Evolutionary conservation across 2,888 invertebrate genomes (phyloP).

Genomic region (Platerodrilus igneus): DNA sequence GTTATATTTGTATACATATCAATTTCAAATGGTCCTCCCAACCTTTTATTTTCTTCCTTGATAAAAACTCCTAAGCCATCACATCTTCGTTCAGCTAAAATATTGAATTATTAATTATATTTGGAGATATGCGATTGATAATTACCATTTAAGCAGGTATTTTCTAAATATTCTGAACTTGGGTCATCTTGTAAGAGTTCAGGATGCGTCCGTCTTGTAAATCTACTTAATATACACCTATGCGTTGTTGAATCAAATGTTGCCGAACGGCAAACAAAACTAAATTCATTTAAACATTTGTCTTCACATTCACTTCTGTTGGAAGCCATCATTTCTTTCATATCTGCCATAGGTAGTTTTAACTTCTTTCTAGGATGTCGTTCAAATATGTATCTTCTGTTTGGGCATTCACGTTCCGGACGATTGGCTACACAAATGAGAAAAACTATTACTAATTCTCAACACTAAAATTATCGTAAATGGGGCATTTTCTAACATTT

Average conservation of each 20-base stretch:
- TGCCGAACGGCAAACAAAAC: constrained; percentile 83
- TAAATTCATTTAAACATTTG: constrained; percentile 83
- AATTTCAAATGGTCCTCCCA: constrained; percentile 84
- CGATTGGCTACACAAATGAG: constrained; percentile 73
- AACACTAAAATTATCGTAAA: too few relatives aligned
- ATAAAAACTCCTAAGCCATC: constrained; percentile 84
- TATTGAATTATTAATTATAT: neutral
- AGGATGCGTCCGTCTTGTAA: constrained; percentile 81
- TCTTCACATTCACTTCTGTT: constrained; percentile 89
- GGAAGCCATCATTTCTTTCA: constrained; percentile 79
- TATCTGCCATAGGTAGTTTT: constrained; percentile 73
- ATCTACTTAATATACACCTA: constrained; percentile 75
- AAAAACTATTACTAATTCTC: too few relatives aligned
- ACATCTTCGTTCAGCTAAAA: constrained; percentile 75
- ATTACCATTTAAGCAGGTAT: constrained; percentile 82
- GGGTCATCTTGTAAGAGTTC: constrained; percentile 80
- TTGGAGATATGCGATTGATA: neutral
- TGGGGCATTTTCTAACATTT: too few relatives aligned
- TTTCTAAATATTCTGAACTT: constrained; percentile 85
- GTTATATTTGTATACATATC: constrained; percentile 83
- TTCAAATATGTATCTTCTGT: constrained; percentile 83
- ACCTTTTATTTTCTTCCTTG: constrained; percentile 82
- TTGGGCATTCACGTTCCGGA: constrained; percentile 84
- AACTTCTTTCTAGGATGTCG: constrained; percentile 79
- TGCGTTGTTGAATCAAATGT: constrained; percentile 74